Conservation (phyloP, 2,797 vertebrate genomes). For the Eleutherodactylus coqui region DNA sequence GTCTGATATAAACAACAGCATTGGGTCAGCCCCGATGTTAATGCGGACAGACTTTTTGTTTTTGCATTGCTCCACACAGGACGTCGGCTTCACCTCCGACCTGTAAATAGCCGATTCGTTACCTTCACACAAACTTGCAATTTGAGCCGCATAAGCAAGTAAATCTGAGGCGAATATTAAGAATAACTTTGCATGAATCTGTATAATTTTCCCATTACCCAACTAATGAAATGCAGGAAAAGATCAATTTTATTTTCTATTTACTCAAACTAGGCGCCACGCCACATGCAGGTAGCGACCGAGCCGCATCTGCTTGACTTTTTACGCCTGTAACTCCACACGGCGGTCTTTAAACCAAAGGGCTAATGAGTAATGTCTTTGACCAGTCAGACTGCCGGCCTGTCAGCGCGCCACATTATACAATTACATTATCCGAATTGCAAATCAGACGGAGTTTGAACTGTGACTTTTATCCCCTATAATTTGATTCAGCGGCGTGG, state of each 20-base stretch:
- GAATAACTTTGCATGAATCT: slow-evolving; percentile 20
- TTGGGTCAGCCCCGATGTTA: neutral
- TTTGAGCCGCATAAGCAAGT: neutral
- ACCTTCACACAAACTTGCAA: neutral
- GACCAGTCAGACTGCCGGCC: neutral
- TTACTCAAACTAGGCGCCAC: neutral
- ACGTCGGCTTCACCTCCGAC: neutral
- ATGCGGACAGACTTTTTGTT: neutral
- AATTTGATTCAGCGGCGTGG: neutral
- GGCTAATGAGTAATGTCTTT: slow-evolving; percentile 44
- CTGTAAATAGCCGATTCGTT: neutral
- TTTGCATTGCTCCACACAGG: neutral
- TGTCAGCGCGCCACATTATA: slow-evolving; percentile 2
- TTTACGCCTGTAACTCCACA: neutral
- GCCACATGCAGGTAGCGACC: neutral
- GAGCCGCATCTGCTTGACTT: neutral
- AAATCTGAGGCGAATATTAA: neutral
- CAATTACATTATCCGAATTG: slow-evolving; percentile 38
- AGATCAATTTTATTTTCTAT: neutral
- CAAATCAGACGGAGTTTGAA: slow-evolving; percentile 30
- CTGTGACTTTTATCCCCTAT: slow-evolving; percentile 43
- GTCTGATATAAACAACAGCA: neutral
- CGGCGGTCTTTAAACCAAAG: neutral
- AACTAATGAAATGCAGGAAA: slow-evolving; percentile 9
- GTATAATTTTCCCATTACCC: slow-evolving; percentile 16